phyloP scores from a whole-genome alignment of 2,113 vertebrate genomes.

The Platichthys flesus region DNA sequence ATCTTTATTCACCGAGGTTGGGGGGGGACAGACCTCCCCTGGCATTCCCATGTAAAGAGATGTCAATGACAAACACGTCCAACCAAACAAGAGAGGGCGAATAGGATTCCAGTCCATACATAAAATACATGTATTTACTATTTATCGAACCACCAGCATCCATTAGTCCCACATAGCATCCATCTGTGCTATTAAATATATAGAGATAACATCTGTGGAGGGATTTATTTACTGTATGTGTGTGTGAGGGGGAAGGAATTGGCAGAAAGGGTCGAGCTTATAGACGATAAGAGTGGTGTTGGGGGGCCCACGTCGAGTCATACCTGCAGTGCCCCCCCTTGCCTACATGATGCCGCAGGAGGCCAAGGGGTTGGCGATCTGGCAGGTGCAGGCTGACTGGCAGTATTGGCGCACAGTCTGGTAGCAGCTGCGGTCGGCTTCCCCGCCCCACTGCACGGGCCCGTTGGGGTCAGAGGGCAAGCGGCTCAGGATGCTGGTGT shows the following conservation, averaged over 20 bases:
- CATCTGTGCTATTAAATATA: slow-evolving; percentile 85
- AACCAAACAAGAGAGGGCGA: slow-evolving; percentile 81
- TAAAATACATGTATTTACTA: slow-evolving; percentile 89
- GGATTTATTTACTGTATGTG: slow-evolving; percentile 69
- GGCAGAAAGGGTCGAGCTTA: slow-evolving; percentile 63
- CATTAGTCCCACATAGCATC: slow-evolving; percentile 81
- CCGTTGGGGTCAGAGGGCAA: slow-evolving; percentile 91
- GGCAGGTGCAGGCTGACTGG: slow-evolving; percentile 97
- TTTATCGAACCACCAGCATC: slow-evolving; percentile 71
- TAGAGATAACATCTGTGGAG: slow-evolving; percentile 83
- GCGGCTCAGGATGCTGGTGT: slow-evolving; percentile 97
- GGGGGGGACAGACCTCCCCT: slow-evolving; percentile 76
- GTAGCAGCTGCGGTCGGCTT: slow-evolving; percentile 98
- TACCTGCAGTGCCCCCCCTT: slow-evolving; percentile 52
- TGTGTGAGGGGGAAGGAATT: slow-evolving; percentile 5
- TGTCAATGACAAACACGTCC: slow-evolving; percentile 85
- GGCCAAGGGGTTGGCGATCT: slow-evolving; percentile 93
- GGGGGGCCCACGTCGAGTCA: slow-evolving; percentile 37
- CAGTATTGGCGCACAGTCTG: slow-evolving; percentile 99
- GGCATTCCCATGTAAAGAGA: slow-evolving; percentile 87
- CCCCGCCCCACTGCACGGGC: slow-evolving; percentile 93
- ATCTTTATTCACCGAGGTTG: slow-evolving; percentile 82
- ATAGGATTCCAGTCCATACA: slow-evolving; percentile 82
- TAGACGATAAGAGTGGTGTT: slow-evolving; percentile 59
- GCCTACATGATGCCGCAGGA: slow-evolving; percentile 98